phyloP scores from a whole-genome alignment of 2,797 vertebrate species.

The Micrastur ruficollis region DNA sequence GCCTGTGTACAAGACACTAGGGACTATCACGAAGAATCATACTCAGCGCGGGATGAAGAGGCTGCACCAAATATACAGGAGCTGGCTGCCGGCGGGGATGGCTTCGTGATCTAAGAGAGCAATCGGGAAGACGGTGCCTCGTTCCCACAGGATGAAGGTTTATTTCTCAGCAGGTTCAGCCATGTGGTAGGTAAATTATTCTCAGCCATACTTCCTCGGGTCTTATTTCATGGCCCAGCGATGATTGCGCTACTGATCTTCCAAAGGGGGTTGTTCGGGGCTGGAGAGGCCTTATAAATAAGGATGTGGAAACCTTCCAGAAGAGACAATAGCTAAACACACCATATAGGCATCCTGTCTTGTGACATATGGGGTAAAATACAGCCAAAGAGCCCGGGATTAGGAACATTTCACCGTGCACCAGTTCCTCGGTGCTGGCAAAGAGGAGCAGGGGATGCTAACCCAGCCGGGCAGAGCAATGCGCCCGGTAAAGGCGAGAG shows the following conservation, averaged over 20 bases:
- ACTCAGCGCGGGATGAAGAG: background rate
- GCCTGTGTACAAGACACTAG: background rate
- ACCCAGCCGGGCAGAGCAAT: rapidly evolving
- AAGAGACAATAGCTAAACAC: background rate
- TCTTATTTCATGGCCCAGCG: background rate
- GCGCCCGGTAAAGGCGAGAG: rapidly evolving
- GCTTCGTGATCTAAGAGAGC: background rate
- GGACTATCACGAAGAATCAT: background rate
- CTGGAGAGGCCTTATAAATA: background rate
- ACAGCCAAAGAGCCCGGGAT: too few relatives aligned
- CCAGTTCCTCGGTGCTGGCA: background rate
- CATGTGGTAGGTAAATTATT: background rate
- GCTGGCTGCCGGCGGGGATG: background rate
- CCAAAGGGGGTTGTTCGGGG: background rate
- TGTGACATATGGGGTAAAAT: background rate
- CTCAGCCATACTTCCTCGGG: background rate
- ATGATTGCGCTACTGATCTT: background rate
- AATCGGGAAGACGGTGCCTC: background rate
- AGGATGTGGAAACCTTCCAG: background rate
- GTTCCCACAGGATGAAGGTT: background rate
- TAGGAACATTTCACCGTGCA: rapidly evolving
- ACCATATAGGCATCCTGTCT: rapidly evolving
- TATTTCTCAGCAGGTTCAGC: background rate
- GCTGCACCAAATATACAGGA: background rate
- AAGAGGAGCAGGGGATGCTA: background rate